These are phyloP conservation scores for Silurus glanis DNA, from an alignment of 2,113 vertebrate species.

Conservation along the genomic window DNA sequence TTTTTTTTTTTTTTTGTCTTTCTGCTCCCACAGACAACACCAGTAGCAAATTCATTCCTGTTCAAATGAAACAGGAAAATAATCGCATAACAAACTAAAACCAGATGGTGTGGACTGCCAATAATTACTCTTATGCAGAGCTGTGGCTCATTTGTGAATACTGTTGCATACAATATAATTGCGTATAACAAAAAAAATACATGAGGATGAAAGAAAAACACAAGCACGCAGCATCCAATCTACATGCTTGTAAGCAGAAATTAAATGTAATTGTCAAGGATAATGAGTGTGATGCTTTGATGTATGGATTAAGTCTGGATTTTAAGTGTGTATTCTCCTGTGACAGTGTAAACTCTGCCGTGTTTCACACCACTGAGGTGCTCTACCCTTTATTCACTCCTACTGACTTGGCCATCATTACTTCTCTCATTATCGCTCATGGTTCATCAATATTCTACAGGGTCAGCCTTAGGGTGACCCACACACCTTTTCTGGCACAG, in stretches of 20 bases:
- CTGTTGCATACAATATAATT: neutral
- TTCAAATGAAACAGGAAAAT: neutral
- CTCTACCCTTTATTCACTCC: slow-evolving; percentile 18
- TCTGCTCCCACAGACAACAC: neutral
- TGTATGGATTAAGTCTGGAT: slow-evolving; percentile 38
- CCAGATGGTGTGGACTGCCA: neutral
- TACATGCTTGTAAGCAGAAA: slow-evolving; percentile 12
- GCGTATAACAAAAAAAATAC: neutral
- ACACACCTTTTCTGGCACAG: slow-evolving; percentile 22
- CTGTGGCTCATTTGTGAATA: neutral
- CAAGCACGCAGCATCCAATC: neutral
- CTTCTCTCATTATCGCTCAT: slow-evolving; percentile 41
- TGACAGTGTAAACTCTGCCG: slow-evolving; percentile 41
- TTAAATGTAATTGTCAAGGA: slow-evolving; percentile 33
- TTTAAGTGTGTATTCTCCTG: slow-evolving; percentile 43
- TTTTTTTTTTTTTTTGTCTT: neutral
- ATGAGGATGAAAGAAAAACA: neutral
- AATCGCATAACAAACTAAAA: neutral
- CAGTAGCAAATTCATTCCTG: neutral
- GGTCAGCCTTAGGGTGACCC: slow-evolving; percentile 37
- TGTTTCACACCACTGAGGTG: slow-evolving; percentile 35
- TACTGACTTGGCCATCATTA: slow-evolving; percentile 38
- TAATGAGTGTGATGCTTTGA: slow-evolving; percentile 43
- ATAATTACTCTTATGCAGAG: neutral
- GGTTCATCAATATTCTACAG: slow-evolving; percentile 48